Percentiles rank a stretch among this genome's conserved stretches.
Evolutionary conservation across 2,888 invertebrate genomes (phyloP).

Genomic region (Nomada fabriciana): DNA sequence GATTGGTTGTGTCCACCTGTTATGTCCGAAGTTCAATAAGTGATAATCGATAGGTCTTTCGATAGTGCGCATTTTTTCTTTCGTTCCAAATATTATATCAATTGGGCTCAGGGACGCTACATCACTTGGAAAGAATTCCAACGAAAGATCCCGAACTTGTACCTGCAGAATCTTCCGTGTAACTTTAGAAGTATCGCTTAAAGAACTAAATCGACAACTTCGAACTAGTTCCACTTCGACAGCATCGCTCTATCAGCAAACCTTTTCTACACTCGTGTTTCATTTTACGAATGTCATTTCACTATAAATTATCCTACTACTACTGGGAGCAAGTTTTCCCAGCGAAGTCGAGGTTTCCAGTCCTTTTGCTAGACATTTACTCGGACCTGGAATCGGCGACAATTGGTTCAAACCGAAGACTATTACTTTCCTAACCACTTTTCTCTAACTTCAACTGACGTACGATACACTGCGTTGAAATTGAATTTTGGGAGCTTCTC

Average conservation of each 20-base stretch:
- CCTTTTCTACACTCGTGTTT: constrained; percentile 41
- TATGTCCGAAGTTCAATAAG: constrained; percentile 50
- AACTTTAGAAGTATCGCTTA: constrained; percentile 55
- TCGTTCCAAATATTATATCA: constrained; percentile 14
- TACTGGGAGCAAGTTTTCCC: too few relatives aligned
- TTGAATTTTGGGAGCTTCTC: too few relatives aligned
- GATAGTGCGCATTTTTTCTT: constrained; percentile 13
- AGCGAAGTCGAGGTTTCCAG: too few relatives aligned
- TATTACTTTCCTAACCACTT: too few relatives aligned
- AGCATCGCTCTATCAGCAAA: constrained; percentile 57
- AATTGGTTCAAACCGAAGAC: too few relatives aligned
- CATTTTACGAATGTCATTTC: neutral
- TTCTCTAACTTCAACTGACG: too few relatives aligned
- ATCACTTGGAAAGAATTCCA: neutral
- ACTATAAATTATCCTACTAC: too few relatives aligned
- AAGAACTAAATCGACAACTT: constrained; percentile 56
- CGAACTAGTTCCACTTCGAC: constrained; percentile 31
- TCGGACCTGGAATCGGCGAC: too few relatives aligned
- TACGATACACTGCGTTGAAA: too few relatives aligned
- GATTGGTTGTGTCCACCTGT: constrained; percentile 44
- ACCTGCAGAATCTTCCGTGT: constrained; percentile 27
- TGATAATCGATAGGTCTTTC: constrained; percentile 50
- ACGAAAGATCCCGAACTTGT: neutral
- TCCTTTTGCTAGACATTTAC: too few relatives aligned
- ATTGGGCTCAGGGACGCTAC: neutral